Evolutionary conservation across 1,140 invertebrate genomes (phyloP), one percentile per base, ranked within the genome.

Genomic region (Drosophila mauritiana): DNA sequence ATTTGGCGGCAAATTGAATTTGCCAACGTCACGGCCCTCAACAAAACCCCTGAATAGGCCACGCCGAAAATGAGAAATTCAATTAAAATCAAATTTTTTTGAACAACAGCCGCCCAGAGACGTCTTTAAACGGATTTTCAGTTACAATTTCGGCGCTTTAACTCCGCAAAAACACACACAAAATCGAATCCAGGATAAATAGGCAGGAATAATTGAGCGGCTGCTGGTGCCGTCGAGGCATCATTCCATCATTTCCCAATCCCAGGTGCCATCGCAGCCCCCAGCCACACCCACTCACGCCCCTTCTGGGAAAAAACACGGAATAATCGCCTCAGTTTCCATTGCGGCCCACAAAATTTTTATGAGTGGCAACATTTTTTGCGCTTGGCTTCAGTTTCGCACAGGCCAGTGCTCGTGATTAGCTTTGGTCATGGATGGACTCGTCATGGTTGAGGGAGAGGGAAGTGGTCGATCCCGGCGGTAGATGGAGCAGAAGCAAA

Each of bases 81-180:
- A 88, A 89, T 88, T 88, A 88, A 88, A 88, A 88, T 89, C 79
- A 85, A 74, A 81, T 86, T 86, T 88, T 73, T 17, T 81, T 69
- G 63, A 56, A 12, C 48, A 51, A 13, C 15, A 1, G 12, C 25
- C 11, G 17, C 25, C 27, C 20, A 20, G 12, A 17, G 10, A 25
- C 40, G 34, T 40, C 55, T 80, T 86, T 69, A 82, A 88, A 67
- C 72, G 65, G 59, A 83, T 79, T 88, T 64, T 83, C 67, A 69
- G 64, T 56, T 42, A 63, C 46, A 58, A 57, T 59, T 62, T 51
- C n/a, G 20, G 27, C 39, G 63, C 79, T 76, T 89, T 70, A 79
- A 70, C 62, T 49, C 45, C 25, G 39, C 53, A 58, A 55, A 56
- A 55, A 59, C 57, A 56, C 59, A 59, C 61, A 58, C 53, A 52